These are phyloP conservation scores for Fistularia tabacaria DNA, from an alignment of 2,797 vertebrate species.

Conservation along the genomic window DNA sequence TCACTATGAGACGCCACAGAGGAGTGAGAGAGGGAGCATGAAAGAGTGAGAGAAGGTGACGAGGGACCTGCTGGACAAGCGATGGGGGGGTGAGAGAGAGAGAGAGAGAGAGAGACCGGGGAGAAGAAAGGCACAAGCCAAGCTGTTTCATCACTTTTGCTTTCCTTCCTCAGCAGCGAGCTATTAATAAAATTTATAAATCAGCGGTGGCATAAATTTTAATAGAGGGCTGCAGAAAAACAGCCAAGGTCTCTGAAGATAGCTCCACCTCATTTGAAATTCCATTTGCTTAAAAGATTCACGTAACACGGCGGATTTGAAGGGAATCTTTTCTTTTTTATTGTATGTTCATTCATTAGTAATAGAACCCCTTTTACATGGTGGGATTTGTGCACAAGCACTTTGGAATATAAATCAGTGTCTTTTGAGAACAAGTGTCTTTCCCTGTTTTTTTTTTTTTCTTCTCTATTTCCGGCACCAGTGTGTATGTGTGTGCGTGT, in stretches of 20 bases:
- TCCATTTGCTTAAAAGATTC: constrained; percentile 89
- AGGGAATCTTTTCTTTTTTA: constrained; percentile 71
- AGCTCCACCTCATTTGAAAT: constrained; percentile 81
- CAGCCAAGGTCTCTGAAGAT: constrained; percentile 76
- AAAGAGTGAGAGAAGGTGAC: constrained; percentile 25
- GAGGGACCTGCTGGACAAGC: constrained; percentile 6
- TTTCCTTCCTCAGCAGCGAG: constrained; percentile 53
- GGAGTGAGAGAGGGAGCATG: neutral
- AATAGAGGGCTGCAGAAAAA: constrained; percentile 79
- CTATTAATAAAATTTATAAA: constrained; percentile 83
- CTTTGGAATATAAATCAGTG: constrained; percentile 76
- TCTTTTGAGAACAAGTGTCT: constrained; percentile 67
- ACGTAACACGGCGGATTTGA: constrained; percentile 74
- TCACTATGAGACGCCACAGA: constrained; percentile 59
- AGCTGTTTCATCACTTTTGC: constrained; percentile 61
- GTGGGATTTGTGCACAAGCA: constrained; percentile 60
- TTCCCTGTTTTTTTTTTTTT: constrained; percentile 11
- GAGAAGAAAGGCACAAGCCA: constrained; percentile 45
- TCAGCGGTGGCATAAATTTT: constrained; percentile 82
- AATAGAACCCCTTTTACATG: constrained; percentile 70
- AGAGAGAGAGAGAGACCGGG: constrained; percentile 41
- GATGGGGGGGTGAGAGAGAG: constrained; percentile 35
- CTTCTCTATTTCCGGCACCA: constrained; percentile 17
- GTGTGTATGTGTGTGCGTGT: constrained; percentile 11
- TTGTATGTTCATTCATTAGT: constrained; percentile 79